These are phyloP conservation scores for Trididemnum clinides DNA, from an alignment of 23 tunicate species.

Conservation along the genomic window DNA sequence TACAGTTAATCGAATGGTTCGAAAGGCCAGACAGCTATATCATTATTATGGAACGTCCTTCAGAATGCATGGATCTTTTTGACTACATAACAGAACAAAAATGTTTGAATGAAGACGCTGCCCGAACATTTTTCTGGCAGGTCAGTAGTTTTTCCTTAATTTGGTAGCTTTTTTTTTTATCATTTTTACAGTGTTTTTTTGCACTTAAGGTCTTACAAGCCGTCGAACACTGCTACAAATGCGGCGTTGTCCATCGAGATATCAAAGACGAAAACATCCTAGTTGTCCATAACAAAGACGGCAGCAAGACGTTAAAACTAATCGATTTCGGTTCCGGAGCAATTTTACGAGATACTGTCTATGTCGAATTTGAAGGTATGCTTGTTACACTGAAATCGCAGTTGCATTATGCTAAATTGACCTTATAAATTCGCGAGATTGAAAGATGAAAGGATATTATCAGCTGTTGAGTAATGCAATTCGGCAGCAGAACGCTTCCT, in stretches of 20 bases:
- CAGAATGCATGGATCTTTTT: slow-evolving; percentile 83
- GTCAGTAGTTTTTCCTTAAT: slow-evolving; percentile 42
- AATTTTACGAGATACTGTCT: slow-evolving; percentile 83
- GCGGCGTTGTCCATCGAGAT: slow-evolving; percentile 92
- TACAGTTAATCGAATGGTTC: slow-evolving; percentile 85
- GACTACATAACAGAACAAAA: slow-evolving; percentile 88
- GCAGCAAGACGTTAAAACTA: slow-evolving; percentile 67
- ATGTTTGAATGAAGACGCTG: slow-evolving; percentile 77
- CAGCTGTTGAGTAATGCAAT: too few species aligned
- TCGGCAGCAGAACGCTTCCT: too few species aligned
- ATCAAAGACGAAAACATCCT: slow-evolving; percentile 91
- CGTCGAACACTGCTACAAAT: slow-evolving; percentile 92
- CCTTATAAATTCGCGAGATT: too few species aligned
- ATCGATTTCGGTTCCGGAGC: slow-evolving; percentile 97
- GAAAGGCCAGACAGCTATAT: slow-evolving; percentile 81
- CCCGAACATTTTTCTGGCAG: slow-evolving; percentile 96
- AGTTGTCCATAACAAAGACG: slow-evolving; percentile 55
- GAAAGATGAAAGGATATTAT: too few species aligned
- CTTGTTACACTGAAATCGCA: too few species aligned
- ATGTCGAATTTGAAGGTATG: slow-evolving; percentile 95
- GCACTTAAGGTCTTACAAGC: slow-evolving; percentile 68
- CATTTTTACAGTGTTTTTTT: background rate
- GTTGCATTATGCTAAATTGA: too few species aligned
- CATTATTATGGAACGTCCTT: slow-evolving; percentile 88
- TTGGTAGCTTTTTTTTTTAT: too few species aligned